A percentile compares a stretch with the other conserved stretches of the same genome.
phyloP scores from a whole-genome alignment of 2,113 vertebrate species.

The Toxotes jaculatrix region DNA sequence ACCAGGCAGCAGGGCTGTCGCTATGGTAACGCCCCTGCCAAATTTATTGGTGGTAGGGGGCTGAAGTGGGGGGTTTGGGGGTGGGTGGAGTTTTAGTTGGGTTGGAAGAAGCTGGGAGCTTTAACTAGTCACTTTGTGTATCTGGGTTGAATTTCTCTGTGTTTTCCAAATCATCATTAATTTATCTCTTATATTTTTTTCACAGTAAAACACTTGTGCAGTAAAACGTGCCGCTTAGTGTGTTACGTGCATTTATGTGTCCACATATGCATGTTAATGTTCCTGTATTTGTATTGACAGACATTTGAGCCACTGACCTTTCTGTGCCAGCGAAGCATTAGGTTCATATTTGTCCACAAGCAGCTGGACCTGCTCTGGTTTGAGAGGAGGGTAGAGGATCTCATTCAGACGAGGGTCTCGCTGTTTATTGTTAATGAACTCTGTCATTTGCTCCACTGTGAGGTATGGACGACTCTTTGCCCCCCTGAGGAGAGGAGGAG shows the following conservation, averaged over 20 bases:
- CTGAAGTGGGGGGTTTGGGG: background rate
- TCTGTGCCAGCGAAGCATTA: constrained; percentile 87
- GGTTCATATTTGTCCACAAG: constrained; percentile 98
- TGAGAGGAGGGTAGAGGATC: constrained; percentile 97
- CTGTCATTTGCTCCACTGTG: constrained; percentile 95
- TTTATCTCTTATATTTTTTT: background rate
- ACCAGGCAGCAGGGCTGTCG: constrained; percentile 21
- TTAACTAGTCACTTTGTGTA: background rate
- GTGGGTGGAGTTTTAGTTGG: constrained; percentile 3
- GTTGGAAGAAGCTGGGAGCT: background rate
- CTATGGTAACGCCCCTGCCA: constrained; percentile 62
- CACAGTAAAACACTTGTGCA: background rate
- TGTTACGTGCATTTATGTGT: constrained; percentile 5
- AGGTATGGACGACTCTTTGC: constrained; percentile 94
- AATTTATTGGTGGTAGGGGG: constrained; percentile 16
- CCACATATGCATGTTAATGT: constrained; percentile 12
- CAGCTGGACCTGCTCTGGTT: constrained; percentile 95
- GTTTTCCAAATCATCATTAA: background rate
- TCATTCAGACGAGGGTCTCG: constrained; percentile 96
- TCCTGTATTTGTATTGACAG: constrained; percentile 20
- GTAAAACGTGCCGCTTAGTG: background rate
- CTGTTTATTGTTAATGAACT: constrained; percentile 96
- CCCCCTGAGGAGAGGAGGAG: constrained; percentile 83
- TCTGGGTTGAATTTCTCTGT: background rate
- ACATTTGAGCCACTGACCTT: constrained; percentile 87